phyloP scores from a whole-genome alignment of 2,888 invertebrate species.

The Stenichneumon culpator region DNA sequence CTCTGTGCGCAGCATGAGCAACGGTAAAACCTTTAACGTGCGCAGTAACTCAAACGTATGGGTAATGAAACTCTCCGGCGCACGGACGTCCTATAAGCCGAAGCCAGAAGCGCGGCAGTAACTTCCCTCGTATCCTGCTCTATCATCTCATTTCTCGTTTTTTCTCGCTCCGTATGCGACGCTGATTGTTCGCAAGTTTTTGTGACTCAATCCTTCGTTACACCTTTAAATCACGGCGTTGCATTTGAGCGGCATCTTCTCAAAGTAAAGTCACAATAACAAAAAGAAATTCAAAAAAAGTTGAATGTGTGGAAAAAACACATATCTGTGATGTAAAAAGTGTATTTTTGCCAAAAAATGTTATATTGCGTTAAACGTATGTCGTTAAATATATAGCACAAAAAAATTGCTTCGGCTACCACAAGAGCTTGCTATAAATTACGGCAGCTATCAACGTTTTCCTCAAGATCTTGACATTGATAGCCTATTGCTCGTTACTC shows the following conservation, averaged over 20 bases:
- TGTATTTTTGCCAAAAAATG: too few species aligned
- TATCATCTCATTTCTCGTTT: not conserved
- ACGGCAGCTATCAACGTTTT: conserved; percentile 61
- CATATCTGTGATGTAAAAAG: too few species aligned
- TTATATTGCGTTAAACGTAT: too few species aligned
- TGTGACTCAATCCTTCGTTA: not conserved
- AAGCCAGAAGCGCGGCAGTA: conserved; percentile 14
- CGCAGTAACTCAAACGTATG: conserved; percentile 54
- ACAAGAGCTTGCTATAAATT: conserved; percentile 20
- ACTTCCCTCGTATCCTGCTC: conserved; percentile 5
- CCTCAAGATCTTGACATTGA: conserved; percentile 65
- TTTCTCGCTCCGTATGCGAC: not conserved
- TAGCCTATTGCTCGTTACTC: conserved; percentile 54
- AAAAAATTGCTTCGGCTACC: too few species aligned
- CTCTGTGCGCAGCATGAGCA: conserved; percentile 33
- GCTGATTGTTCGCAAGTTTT: conserved; percentile 14
- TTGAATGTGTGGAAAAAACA: too few species aligned
- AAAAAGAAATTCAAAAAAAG: too few species aligned
- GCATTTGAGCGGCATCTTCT: not conserved
- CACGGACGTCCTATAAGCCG: conserved; percentile 24
- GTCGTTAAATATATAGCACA: too few species aligned
- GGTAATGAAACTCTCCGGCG: conserved; percentile 43
- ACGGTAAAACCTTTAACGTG: conserved; percentile 51
- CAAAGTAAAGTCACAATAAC: too few species aligned
- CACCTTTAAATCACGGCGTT: not conserved